phyloP scores from a whole-genome alignment of 2,888 invertebrate genomes.

The Caenorhabditis zanzibari region DNA sequence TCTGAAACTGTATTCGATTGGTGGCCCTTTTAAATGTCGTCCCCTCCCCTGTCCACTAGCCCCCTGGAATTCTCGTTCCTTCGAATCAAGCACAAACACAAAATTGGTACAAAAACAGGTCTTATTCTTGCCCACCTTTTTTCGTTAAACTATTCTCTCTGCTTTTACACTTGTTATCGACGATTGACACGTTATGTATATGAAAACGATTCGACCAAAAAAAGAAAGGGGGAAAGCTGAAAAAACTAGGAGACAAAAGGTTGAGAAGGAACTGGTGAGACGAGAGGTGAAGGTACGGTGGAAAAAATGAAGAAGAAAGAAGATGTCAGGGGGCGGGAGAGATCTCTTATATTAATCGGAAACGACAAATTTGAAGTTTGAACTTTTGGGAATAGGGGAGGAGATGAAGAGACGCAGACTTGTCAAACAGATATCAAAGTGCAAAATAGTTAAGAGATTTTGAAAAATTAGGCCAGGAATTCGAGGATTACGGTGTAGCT shows the following conservation, averaged over 20 bases:
- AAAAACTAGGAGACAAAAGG: slow-evolving; percentile 6
- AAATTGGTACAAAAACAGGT: slow-evolving; percentile 62
- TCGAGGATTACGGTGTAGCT: too few species aligned
- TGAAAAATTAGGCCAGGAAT: neutral
- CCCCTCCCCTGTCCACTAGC: neutral
- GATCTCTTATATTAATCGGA: slow-evolving; percentile 39
- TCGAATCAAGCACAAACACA: slow-evolving; percentile 37
- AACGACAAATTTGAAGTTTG: slow-evolving; percentile 45
- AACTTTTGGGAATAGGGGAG: slow-evolving; percentile 20
- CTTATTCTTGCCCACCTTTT: slow-evolving; percentile 22
- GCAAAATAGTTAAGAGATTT: slow-evolving; percentile 6
- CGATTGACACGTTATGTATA: slow-evolving; percentile 41
- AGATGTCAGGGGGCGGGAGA: neutral
- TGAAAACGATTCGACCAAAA: slow-evolving; percentile 46
- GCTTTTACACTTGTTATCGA: slow-evolving; percentile 52
- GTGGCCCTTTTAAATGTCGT: slow-evolving; percentile 53
- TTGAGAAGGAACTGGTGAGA: slow-evolving; percentile 33
- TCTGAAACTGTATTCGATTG: slow-evolving; percentile 22
- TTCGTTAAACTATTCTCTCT: slow-evolving; percentile 49
- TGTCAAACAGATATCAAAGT: slow-evolving; percentile 24
- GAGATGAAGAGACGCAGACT: slow-evolving; percentile 7
- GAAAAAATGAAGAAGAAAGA: neutral
- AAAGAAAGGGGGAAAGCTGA: slow-evolving; percentile 35
- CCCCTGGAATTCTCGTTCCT: slow-evolving; percentile 57
- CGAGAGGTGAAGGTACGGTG: neutral